Percentiles rank a stretch among this genome's conserved stretches.
Conservation (phyloP, 2,797 vertebrate species). For the Lepus oiostolus region DNA sequence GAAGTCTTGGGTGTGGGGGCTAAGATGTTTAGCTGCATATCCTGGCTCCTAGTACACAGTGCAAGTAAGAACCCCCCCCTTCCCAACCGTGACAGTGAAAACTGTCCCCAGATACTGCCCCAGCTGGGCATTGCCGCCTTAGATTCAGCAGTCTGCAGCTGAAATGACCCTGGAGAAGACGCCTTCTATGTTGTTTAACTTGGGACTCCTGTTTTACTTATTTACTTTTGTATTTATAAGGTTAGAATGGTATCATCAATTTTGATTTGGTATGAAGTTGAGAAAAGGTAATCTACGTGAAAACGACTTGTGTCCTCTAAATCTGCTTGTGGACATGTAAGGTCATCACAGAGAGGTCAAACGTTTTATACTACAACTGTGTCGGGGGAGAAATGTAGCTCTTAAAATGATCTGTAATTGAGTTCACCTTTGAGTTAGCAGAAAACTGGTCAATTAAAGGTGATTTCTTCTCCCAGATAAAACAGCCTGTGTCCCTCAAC, state of each 20-base stretch:
- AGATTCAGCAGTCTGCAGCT: neutral
- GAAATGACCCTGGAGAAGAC: neutral
- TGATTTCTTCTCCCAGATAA: conserved; percentile 65
- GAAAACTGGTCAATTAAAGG: conserved; percentile 39
- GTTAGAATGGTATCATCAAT: neutral
- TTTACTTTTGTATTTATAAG: neutral
- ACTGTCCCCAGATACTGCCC: neutral
- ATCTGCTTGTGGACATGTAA: neutral
- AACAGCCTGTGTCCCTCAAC: neutral
- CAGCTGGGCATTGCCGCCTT: neutral
- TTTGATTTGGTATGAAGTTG: conserved; percentile 20
- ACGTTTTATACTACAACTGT: neutral
- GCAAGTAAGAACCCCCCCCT: no score
- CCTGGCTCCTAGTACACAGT: neutral
- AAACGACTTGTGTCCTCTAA: neutral
- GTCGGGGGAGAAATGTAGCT: neutral
- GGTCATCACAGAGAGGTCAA: neutral
- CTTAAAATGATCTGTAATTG: conserved; percentile 15
- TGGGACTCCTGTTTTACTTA: neutral
- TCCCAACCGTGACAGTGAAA: neutral
- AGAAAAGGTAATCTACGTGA: neutral
- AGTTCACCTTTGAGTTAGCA: conserved; percentile 48
- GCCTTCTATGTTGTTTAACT: neutral
- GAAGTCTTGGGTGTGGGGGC: neutral
- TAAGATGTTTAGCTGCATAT: neutral